These are phyloP conservation scores for Ceramica pisi DNA, from an alignment of 2,888 invertebrate species.

Conservation along the genomic window DNA sequence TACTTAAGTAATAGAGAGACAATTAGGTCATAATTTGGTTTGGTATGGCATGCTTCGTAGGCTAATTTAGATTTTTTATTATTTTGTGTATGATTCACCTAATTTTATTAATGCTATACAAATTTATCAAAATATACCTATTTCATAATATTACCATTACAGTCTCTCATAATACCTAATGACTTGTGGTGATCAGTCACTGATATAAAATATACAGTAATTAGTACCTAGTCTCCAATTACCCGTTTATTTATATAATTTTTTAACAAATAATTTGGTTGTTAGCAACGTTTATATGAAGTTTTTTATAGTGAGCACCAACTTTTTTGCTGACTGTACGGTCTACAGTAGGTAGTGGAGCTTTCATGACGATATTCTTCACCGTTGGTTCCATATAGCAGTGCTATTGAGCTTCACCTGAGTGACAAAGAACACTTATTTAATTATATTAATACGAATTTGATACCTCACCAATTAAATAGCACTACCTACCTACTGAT, in stretches of 20 bases:
- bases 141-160: too few species aligned
- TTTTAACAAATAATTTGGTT: background rate
- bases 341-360: background rate
- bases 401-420: too few species aligned
- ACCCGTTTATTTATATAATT: too few species aligned
- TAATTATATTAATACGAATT: too few species aligned
- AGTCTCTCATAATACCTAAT: too few species aligned
- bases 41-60: background rate
- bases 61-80: background rate
- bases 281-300: background rate
- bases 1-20: background rate
- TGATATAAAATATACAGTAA: too few species aligned
- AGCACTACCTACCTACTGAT: background rate
- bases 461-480: too few species aligned
- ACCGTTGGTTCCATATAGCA: background rate
- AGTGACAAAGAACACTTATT: too few species aligned
- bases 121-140: too few species aligned
- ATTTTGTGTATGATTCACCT: background rate
- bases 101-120: background rate
- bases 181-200: background rate
- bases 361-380: background rate
- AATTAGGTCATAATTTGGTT: background rate
- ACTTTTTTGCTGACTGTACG: background rate
- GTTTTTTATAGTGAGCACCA: background rate
- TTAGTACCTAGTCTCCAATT: too few species aligned